Evolutionary conservation across 2,797 vertebrate species (phyloP).

Genomic region (Cyprinodon diabolis): DNA sequence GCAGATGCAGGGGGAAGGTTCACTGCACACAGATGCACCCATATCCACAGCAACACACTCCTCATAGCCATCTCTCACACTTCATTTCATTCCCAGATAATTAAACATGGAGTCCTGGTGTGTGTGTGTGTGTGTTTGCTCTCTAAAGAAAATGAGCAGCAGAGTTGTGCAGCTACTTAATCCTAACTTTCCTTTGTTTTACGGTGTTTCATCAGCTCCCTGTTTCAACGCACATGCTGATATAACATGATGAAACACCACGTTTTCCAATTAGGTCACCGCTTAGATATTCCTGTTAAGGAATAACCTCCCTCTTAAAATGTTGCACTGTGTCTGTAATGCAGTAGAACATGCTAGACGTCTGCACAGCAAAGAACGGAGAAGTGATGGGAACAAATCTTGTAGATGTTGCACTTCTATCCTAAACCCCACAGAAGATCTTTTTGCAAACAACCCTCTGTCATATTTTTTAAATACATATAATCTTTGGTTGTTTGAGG

Average conservation of each 20-base stretch:
- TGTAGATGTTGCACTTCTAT: not conserved
- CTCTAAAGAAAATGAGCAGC: constrained; percentile 16
- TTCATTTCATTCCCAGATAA: constrained; percentile 20
- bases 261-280: not conserved
- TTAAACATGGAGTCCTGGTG: constrained; percentile 27
- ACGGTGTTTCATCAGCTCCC: constrained; percentile 51
- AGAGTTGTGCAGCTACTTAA: constrained; percentile 22
- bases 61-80: constrained; percentile 10
- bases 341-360: not conserved
- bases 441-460: not conserved
- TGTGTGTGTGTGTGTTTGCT: constrained; percentile 20
- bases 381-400: not conserved
- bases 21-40: not conserved
- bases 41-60: not conserved
- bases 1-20: constrained; percentile 2
- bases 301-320: constrained; percentile 1
- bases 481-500: not conserved
- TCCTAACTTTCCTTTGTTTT: constrained; percentile 44
- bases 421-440: not conserved
- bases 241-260: constrained; percentile 1
- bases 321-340: not conserved
- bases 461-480: not conserved
- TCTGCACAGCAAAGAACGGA: not conserved
- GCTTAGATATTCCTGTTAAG: not conserved
- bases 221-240: constrained; percentile 12